Base-by-base conservation (phyloP, 1,140 invertebrate genomes). In the Campoletis sonorensis region DNA sequence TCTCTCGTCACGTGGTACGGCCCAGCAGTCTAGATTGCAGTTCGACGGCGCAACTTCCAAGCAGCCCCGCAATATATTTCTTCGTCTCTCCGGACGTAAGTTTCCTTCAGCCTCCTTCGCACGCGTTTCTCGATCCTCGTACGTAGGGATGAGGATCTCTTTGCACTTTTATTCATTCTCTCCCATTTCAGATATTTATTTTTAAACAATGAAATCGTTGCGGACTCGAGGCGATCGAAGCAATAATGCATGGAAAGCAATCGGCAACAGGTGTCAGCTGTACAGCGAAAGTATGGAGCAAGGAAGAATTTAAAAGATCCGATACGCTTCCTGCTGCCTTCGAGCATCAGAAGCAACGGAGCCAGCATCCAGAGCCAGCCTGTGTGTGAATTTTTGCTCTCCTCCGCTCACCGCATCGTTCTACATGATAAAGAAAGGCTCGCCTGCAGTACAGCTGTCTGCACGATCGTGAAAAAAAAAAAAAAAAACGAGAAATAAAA, bases 221-320 rank as follows among this genome's bases (percentile, higher is more conserved):
- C 40, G 13, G 8, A 1, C 1, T 10, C 7, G 11, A 45, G 40
- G 13, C 8, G 13, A 45, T 1, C 40, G 23, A 67, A 27, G n/a
- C 26, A 67, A 3, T 67, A 27, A 27, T 4, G 40, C 7, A 67
- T 67, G 61, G 61, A 27, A 27, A 77, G 75, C 16, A 77, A 64
- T 75, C 54, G 75, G 75, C 75, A 77, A 77, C 75, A 77, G 75
- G 75, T 77, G 75, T 64, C 75, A 77, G 75, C 75, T 77, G 75
- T 77, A 64, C 8, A 77, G 75, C 75, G 75, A 77, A 64, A 77
- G 51, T 54, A 54, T 30, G 51, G 75, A 64, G 75, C 54, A 54
- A 64, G 75, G 75, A 77, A 77, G 75, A 77, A 77, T 77, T 77
- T 77, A 64, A 77, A 77, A 77, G 75, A 77, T 77, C 54, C 75